Conservation (phyloP, 92 coral and sea anemone genomes). For the Epizoanthus rinbou region DNA sequence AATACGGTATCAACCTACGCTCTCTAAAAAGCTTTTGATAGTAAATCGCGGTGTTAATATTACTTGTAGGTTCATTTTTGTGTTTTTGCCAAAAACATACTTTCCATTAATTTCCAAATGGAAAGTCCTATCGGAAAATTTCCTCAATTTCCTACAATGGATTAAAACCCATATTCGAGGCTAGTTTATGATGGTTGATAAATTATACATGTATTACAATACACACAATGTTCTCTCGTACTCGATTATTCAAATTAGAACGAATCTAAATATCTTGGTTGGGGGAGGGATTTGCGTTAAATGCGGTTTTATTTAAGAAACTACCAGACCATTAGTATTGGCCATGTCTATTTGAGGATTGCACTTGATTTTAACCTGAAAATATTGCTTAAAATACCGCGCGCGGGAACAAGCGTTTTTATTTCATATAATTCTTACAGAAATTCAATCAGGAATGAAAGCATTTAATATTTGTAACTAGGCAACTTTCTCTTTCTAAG, state of each 20-base stretch:
- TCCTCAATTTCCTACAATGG: constrained; percentile 17
- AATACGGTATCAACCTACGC: not conserved
- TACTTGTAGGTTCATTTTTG: not conserved
- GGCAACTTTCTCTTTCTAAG: not conserved
- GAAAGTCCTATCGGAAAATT: constrained; percentile 2
- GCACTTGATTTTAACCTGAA: constrained; percentile 17
- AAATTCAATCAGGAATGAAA: constrained; percentile 7
- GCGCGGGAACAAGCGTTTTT: constrained; percentile 35
- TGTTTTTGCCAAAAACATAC: constrained; percentile 16
- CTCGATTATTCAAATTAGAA: constrained; percentile 11
- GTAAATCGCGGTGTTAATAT: constrained; percentile 21
- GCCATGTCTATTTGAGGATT: not conserved
- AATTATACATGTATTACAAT: constrained; percentile 13
- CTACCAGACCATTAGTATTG: not conserved
- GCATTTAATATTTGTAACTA: constrained; percentile 2
- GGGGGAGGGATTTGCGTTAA: constrained; percentile 27
- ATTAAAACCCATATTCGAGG: constrained; percentile 33
- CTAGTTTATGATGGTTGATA: constrained; percentile 15
- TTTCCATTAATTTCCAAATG: constrained; percentile 23
- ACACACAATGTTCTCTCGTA: constrained; percentile 18
- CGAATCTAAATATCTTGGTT: constrained; percentile 25
- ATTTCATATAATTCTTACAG: constrained; percentile 29
- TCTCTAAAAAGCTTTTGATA: not conserved
- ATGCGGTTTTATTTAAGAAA: constrained; percentile 37
- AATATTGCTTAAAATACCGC: constrained; percentile 24